Evolutionary conservation across 2,888 invertebrate genomes (phyloP).

Genomic region (Limnephilus lunatus): DNA sequence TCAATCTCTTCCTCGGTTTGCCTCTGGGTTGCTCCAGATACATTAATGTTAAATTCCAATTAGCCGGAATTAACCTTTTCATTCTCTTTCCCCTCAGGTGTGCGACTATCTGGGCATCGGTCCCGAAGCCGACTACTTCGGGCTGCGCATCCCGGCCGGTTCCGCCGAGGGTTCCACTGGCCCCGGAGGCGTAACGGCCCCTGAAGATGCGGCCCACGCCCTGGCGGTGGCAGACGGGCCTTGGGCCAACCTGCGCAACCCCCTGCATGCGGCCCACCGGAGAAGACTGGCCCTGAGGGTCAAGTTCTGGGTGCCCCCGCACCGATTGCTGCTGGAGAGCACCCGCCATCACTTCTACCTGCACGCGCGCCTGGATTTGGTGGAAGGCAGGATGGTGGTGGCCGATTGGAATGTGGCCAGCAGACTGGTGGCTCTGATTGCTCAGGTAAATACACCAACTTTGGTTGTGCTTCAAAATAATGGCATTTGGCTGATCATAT

Average conservation of each 20-base stretch:
- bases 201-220: conserved; percentile 76
- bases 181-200: conserved; percentile 52
- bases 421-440: conserved; percentile 86
- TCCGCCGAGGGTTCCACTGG: conserved; percentile 68
- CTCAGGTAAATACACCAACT: conserved; percentile 74
- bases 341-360: conserved; percentile 93
- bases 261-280: conserved; percentile 80
- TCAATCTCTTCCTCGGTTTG: neutral
- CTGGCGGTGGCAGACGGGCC: conserved; percentile 79
- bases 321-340: conserved; percentile 89
- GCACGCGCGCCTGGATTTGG: conserved; percentile 87
- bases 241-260: conserved; percentile 92
- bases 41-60: neutral
- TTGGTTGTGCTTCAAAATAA: no score
- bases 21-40: neutral
- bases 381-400: conserved; percentile 85
- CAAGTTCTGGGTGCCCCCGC: conserved; percentile 95
- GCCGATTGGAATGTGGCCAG: conserved; percentile 83
- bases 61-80: neutral
- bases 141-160: conserved; percentile 80
- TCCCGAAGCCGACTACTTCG: conserved; percentile 93
- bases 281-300: conserved; percentile 85
- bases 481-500: no score
- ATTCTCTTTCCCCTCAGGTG: conserved; percentile 77
- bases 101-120: conserved; percentile 90